phyloP scores from a whole-genome alignment of 2,797 vertebrate species.

The Spondyliosoma cantharus region DNA sequence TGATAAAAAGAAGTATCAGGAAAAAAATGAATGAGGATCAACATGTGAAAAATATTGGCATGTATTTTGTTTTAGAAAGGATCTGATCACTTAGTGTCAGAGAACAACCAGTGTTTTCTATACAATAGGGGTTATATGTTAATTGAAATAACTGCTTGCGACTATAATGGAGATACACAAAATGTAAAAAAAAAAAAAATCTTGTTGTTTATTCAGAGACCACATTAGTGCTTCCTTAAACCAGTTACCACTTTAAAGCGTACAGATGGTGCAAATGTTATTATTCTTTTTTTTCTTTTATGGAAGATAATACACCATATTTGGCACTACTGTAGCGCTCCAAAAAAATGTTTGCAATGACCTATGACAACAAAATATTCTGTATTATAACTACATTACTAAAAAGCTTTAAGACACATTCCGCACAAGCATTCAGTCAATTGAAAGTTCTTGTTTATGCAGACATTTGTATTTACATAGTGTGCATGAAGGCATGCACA shows the following conservation, averaged over 20 bases:
- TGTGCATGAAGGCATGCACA: slow-evolving; percentile 79
- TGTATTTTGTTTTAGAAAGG: slow-evolving; percentile 33
- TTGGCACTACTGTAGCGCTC: slow-evolving; percentile 77
- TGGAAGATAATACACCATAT: slow-evolving; percentile 78
- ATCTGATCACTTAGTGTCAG: slow-evolving; percentile 29
- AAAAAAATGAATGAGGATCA: slow-evolving; percentile 41
- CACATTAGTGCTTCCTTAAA: slow-evolving; percentile 83
- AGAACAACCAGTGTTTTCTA: slow-evolving; percentile 48
- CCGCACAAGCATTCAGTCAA: slow-evolving; percentile 84
- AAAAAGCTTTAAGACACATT: slow-evolving; percentile 82
- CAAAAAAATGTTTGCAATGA: slow-evolving; percentile 67
- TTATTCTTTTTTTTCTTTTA: slow-evolving; percentile 65
- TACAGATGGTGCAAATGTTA: slow-evolving; percentile 75
- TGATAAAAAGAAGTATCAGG: slow-evolving; percentile 5
- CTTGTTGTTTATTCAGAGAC: slow-evolving; percentile 82
- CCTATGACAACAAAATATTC: slow-evolving; percentile 80
- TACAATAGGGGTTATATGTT: slow-evolving; percentile 51
- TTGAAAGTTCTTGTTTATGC: slow-evolving; percentile 79
- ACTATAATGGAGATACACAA: slow-evolving; percentile 73
- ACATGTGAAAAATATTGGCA: slow-evolving; percentile 41
- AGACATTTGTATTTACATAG: slow-evolving; percentile 82
- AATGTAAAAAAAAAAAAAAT: slow-evolving; percentile 65
- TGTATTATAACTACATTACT: slow-evolving; percentile 77
- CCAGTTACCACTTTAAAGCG: slow-evolving; percentile 74
- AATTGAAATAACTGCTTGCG: slow-evolving; percentile 62